Evolutionary conservation across 1,140 invertebrate species (phyloP).

Genomic region (Caerostris darwini): DNA sequence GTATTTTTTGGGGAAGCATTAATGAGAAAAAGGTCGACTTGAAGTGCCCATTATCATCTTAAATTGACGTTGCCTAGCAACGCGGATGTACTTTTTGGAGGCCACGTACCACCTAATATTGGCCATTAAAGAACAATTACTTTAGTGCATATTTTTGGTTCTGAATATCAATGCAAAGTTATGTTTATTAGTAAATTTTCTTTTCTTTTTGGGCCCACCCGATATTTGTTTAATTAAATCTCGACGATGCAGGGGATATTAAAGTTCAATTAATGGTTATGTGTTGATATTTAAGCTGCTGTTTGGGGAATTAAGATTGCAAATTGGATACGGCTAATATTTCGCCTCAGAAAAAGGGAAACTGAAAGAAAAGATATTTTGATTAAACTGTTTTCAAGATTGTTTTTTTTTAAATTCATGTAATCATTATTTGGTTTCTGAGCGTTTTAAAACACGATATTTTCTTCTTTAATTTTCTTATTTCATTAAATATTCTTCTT

Average conservation of each 20-base stretch:
- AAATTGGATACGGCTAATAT: neutral
- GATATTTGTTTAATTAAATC: constrained; percentile 30
- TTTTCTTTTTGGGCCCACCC: neutral
- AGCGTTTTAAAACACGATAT: no score
- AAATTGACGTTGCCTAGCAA: constrained; percentile 42
- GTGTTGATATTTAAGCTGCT: neutral
- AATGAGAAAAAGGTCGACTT: constrained; percentile 47
- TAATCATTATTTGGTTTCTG: no score
- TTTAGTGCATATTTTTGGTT: constrained; percentile 57
- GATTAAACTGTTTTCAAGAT: no score
- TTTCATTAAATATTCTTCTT: no score
- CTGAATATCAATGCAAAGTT: constrained; percentile 27
- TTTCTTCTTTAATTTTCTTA: no score
- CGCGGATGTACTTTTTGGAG: neutral
- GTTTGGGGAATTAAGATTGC: neutral
- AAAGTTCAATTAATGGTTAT: constrained; percentile 9
- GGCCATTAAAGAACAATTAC: constrained; percentile 66
- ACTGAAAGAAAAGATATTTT: no score
- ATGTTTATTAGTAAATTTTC: neutral
- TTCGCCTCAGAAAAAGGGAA: neutral
- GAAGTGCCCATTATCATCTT: constrained; percentile 68
- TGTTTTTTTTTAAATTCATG: no score
- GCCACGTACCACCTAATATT: constrained; percentile 43
- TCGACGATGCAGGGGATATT: neutral
- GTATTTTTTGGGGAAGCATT: constrained; percentile 39